Conservation (phyloP, 2,797 vertebrate genomes). For the Carcharodon carcharias region DNA sequence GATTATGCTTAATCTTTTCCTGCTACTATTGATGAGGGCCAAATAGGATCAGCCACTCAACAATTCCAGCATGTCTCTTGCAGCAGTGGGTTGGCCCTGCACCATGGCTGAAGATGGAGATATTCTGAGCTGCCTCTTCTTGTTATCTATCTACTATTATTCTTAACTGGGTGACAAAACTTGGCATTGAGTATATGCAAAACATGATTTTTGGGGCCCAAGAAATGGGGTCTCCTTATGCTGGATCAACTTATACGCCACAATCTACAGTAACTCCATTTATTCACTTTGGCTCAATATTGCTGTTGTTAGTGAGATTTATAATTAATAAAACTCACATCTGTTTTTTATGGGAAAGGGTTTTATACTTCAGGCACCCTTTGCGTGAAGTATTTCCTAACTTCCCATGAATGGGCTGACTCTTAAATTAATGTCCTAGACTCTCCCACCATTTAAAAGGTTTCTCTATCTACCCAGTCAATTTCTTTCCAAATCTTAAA, state of each 20-base stretch:
- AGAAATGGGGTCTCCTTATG: too few species aligned
- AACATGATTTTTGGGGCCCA: too few species aligned
- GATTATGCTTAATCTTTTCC: too few species aligned
- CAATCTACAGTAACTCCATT: too few species aligned
- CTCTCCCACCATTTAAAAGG: too few species aligned
- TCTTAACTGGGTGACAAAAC: neutral
- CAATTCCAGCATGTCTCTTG: neutral
- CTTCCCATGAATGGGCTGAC: neutral
- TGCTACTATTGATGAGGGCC: too few species aligned
- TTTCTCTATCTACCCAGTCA: too few species aligned
- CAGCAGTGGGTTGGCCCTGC: neutral
- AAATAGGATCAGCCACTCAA: neutral
- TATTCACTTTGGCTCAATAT: too few species aligned
- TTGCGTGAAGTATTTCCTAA: neutral
- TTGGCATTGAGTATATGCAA: too few species aligned
- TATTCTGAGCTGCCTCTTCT: neutral
- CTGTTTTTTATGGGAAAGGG: neutral
- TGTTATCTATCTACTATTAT: neutral
- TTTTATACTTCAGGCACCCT: neutral
- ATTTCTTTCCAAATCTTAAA: too few species aligned
- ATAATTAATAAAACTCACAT: neutral
- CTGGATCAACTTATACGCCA: too few species aligned
- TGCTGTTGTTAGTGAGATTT: neutral
- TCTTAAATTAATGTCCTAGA: neutral
- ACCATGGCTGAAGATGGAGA: neutral